These are phyloP conservation scores for Andrena bucephala DNA, from an alignment of 2,888 invertebrate genomes.

Conservation along the genomic window DNA sequence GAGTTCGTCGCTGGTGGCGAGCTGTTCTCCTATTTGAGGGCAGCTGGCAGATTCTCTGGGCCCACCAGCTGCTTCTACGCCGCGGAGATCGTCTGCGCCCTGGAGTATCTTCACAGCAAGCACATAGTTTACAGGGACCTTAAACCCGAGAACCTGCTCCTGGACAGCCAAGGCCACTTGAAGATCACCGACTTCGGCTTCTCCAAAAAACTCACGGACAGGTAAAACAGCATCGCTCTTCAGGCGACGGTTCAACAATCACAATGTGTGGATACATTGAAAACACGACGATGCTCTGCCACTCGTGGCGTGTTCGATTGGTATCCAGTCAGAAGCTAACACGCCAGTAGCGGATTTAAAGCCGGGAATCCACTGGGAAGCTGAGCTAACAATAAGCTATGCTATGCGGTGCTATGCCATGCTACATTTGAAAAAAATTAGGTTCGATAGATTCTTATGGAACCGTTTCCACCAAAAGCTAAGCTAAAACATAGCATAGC, in stretches of 20 bases:
- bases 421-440: no score
- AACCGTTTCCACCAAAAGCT: no score
- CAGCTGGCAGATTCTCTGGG: slow-evolving; percentile 95
- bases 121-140: slow-evolving; percentile 95
- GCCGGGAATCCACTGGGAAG: no score
- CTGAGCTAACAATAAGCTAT: no score
- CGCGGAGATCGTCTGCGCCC: slow-evolving; percentile 96
- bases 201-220: slow-evolving; percentile 96
- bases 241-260: not conserved
- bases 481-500: no score
- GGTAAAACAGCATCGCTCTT: slow-evolving; percentile 82
- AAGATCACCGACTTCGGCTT: slow-evolving; percentile 99
- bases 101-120: slow-evolving; percentile 96
- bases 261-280: no score
- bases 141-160: slow-evolving; percentile 97
- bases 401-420: no score
- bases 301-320: not conserved
- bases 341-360: no score
- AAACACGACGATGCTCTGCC: no score
- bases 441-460: no score
- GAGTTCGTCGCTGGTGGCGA: slow-evolving; percentile 99
- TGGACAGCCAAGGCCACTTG: slow-evolving; percentile 97
- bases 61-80: slow-evolving; percentile 96
- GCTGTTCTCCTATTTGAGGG: slow-evolving; percentile 97
- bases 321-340: not conserved